A percentile compares a stretch with the other conserved stretches of the same genome.
Conservation (phyloP, 1,140 invertebrate genomes). For the Batillaria attramentaria region DNA sequence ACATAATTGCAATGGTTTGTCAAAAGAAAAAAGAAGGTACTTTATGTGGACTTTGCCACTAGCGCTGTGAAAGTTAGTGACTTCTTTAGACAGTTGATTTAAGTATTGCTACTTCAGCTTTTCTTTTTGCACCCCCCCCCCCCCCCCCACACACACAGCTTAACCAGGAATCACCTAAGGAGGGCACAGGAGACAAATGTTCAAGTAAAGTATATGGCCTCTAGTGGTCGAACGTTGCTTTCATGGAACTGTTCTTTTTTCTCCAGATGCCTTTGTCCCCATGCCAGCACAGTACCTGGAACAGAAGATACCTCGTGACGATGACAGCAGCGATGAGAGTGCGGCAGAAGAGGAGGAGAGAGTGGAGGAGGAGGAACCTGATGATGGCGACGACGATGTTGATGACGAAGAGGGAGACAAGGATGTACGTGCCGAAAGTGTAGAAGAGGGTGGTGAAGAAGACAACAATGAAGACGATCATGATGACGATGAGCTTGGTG, state of each 20-base stretch:
- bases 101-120: background rate
- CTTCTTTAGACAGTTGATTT: background rate
- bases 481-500: background rate
- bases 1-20: too few relatives aligned
- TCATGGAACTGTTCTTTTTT: background rate
- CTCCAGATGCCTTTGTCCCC: constrained; percentile 58
- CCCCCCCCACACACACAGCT: too few relatives aligned
- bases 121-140: too few relatives aligned
- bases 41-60: too few relatives aligned
- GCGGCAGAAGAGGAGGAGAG: background rate
- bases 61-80: too few relatives aligned
- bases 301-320: constrained; percentile 29
- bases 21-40: too few relatives aligned
- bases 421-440: background rate
- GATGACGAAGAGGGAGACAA: constrained; percentile 6
- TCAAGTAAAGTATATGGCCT: too few relatives aligned
- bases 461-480: background rate
- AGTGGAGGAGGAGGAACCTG: constrained; percentile 15
- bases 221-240: background rate
- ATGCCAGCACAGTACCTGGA: constrained; percentile 54
- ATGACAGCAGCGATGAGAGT: constrained; percentile 4
- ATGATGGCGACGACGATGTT: background rate
- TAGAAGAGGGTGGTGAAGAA: background rate
- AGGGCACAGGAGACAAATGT: too few relatives aligned
- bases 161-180: too few relatives aligned